A percentile compares a stretch with the other conserved stretches of the same genome.
phyloP scores from a whole-genome alignment of 1,140 invertebrate species.

The Drosophila saltans region DNA sequence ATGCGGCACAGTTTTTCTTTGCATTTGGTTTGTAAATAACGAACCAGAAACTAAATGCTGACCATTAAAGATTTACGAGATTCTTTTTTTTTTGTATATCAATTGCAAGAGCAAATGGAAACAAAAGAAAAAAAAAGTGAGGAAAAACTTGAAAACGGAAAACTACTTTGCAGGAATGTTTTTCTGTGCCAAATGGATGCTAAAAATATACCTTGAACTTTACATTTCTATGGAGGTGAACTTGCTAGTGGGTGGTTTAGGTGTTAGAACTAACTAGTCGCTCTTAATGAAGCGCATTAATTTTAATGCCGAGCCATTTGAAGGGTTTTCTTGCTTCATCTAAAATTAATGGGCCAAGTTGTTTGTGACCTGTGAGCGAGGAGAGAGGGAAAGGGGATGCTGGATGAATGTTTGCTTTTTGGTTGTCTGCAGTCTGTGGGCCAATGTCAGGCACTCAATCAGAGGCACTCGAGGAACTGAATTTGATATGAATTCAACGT shows the following conservation, averaged over 20 bases:
- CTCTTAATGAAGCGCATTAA: conserved; percentile 67
- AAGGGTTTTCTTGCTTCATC: conserved; percentile 33
- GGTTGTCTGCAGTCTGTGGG: conserved; percentile 17
- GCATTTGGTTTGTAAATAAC: conserved; percentile 22
- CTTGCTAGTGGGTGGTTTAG: neutral
- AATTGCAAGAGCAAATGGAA: conserved; percentile 37
- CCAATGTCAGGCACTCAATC: conserved; percentile 67
- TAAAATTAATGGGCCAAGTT: conserved; percentile 62
- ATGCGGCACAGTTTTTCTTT: conserved; percentile 20
- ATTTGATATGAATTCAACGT: conserved; percentile 17
- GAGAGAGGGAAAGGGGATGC: neutral
- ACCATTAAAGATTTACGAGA: conserved; percentile 47
- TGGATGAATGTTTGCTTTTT: neutral
- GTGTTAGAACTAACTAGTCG: conserved; percentile 7
- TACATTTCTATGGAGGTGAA: conserved; percentile 1
- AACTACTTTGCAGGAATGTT: conserved; percentile 38
- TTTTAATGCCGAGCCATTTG: conserved; percentile 57
- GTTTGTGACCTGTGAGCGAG: conserved; percentile 23
- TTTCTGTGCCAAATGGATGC: neutral
- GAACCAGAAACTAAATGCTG: conserved; percentile 31
- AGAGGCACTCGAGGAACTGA: conserved; percentile 18
- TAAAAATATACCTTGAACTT: conserved; percentile 53
- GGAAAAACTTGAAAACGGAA: neutral
- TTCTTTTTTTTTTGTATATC: conserved; percentile 50
- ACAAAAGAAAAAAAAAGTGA: neutral